Base-by-base conservation (phyloP, 2,113 vertebrate species). In the Phyllopteryx taeniolatus region DNA sequence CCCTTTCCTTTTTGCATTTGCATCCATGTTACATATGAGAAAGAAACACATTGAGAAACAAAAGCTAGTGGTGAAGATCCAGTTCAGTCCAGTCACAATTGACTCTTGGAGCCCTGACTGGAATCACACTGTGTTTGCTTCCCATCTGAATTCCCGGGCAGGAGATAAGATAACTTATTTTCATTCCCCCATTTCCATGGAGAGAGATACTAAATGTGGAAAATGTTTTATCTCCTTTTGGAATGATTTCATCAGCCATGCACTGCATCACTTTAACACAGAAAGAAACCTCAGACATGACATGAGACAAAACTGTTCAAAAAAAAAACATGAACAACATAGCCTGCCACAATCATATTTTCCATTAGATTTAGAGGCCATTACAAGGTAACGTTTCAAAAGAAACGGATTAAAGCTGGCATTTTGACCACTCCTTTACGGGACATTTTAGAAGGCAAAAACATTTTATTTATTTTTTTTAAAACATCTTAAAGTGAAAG, bases 121-220 rank as follows among this genome's bases (percentile, higher is more conserved):
- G 43, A 75, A 51, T 71, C 63, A 43, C 33, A 20, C 19, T 15
- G 3, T 49, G 9, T 77, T 53, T 68, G 44, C 70, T 75, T 76
- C 17, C 13, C 72, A 49, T 42, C 56, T 79, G 51, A 74, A 46
- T 70, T 79, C 62, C 44, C 59, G 63, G 57, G 70, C 74, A 69
- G 53, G 39, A 79, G 70, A 83, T 78, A 71, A 79, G 67, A 79
- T 54, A 54, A 70, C 64, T 33, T 70, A 19, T 20, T 67, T 56
- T 66, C 59, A 39, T 3, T 68, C 66, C 65, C 15, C 1, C 13
- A 43, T 63, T 63, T 75, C 63, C 27, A 27, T 1, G 3, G 72
- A 62, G 64, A 75, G 49, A 56, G 53, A 79, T 82, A 61, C 63
- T 72, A 69, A 27, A 53, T 20, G 43, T 3, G 1, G 17, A 53